These are phyloP conservation scores for Leptopilina myrica DNA, from an alignment of 2,888 invertebrate genomes.

Conservation along the genomic window DNA sequence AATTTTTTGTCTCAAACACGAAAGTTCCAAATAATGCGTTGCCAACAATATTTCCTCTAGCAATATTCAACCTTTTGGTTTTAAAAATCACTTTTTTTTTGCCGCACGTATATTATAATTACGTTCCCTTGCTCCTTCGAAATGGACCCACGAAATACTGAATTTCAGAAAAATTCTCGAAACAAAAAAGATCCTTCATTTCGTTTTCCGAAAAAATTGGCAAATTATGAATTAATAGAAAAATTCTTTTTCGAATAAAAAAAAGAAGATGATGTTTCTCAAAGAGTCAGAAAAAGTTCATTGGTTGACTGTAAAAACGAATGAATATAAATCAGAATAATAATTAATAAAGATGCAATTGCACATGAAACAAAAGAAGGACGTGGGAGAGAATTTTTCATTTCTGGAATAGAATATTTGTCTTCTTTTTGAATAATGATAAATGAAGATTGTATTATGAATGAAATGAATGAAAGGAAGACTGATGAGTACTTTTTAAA, in stretches of 20 bases:
- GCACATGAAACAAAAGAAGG: background rate
- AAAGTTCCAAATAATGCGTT: background rate
- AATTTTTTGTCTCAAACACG: background rate
- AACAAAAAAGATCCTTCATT: too few species aligned
- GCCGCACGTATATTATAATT: too few species aligned
- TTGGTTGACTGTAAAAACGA: too few species aligned
- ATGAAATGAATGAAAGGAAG: slow-evolving; percentile 32
- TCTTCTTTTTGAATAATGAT: background rate
- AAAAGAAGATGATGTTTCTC: too few species aligned
- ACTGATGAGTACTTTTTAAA: slow-evolving; percentile 30
- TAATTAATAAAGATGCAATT: too few species aligned
- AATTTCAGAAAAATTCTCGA: background rate
- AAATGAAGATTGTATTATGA: background rate
- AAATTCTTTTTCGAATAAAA: too few species aligned
- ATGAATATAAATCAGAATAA: too few species aligned
- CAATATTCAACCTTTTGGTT: slow-evolving; percentile 10
- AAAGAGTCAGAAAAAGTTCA: too few species aligned
- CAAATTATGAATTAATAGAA: too few species aligned
- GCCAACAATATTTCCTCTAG: slow-evolving; percentile 2
- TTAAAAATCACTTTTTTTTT: background rate
- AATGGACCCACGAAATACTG: background rate
- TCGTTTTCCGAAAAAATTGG: too few species aligned
- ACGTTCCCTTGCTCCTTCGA: too few species aligned
- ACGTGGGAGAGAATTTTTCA: slow-evolving; percentile 4
- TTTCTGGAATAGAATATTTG: background rate